Evolutionary conservation across 2,113 vertebrate species (phyloP).

Genomic region (Oplegnathus fasciatus): DNA sequence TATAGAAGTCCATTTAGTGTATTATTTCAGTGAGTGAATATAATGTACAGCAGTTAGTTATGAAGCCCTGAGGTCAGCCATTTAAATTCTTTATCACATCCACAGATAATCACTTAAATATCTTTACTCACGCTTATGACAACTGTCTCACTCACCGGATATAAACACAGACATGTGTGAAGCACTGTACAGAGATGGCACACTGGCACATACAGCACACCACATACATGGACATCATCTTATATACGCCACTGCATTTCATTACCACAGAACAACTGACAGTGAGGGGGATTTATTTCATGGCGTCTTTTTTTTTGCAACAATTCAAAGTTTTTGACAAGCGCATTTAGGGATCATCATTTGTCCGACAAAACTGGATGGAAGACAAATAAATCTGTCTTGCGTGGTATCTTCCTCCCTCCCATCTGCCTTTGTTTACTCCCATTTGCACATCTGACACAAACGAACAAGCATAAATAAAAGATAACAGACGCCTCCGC

Average conservation of each 20-base stretch:
- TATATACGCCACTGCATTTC: slow-evolving; percentile 7
- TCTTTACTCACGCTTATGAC: slow-evolving; percentile 26
- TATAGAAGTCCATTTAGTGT: slow-evolving; percentile 44
- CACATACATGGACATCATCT: slow-evolving; percentile 39
- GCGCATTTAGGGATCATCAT: neutral
- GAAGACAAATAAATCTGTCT: slow-evolving; percentile 7
- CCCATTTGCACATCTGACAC: slow-evolving; percentile 24
- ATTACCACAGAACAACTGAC: slow-evolving; percentile 12
- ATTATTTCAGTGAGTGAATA: slow-evolving; percentile 51
- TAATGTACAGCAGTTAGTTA: slow-evolving; percentile 58
- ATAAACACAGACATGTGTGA: slow-evolving; percentile 35
- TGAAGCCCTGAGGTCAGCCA: slow-evolving; percentile 81
- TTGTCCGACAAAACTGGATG: neutral
- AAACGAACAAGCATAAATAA: neutral
- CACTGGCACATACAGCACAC: slow-evolving; percentile 24
- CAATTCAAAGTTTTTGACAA: neutral
- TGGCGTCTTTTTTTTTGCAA: neutral
- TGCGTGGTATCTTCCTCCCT: neutral
- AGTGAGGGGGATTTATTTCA: slow-evolving; percentile 29
- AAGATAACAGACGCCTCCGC: neutral
- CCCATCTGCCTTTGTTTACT: slow-evolving; percentile 10
- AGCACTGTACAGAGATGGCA: slow-evolving; percentile 41
- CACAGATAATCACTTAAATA: slow-evolving; percentile 29
- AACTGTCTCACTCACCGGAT: slow-evolving; percentile 1
- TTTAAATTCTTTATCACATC: slow-evolving; percentile 49